Conservation (phyloP, 2,113 vertebrate species). For the Perognathus longimembris region DNA sequence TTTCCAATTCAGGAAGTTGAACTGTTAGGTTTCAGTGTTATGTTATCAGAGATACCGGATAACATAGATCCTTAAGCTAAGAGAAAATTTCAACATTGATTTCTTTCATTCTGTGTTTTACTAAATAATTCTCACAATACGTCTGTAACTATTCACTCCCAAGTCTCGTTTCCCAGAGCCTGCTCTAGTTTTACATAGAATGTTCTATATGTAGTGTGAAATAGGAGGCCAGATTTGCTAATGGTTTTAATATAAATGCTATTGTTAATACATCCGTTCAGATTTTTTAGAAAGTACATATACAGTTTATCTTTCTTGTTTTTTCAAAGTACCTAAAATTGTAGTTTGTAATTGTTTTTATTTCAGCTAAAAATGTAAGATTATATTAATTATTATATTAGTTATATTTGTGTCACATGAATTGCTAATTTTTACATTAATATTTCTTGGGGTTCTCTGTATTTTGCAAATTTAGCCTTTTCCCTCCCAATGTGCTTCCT, state of each 20-base stretch:
- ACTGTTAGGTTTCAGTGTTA: not conserved
- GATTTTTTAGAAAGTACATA: not conserved
- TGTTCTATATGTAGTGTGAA: not conserved
- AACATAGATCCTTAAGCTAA: not conserved
- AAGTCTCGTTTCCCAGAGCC: fast-evolving
- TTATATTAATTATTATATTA: not conserved
- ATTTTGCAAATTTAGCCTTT: not conserved
- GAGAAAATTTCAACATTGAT: not conserved
- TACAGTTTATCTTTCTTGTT: not conserved
- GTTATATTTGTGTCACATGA: not conserved
- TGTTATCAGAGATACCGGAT: slow-evolving; percentile 14
- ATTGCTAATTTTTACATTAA: not conserved
- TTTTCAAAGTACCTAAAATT: not conserved
- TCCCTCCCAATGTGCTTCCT: not conserved
- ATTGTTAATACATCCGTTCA: not conserved
- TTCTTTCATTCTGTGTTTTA: not conserved
- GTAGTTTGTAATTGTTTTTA: not conserved
- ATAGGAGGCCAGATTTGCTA: not conserved
- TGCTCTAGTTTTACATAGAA: not conserved
- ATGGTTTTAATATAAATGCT: not conserved
- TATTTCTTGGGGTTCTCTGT: not conserved
- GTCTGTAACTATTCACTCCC: not conserved
- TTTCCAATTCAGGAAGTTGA: slow-evolving; percentile 16
- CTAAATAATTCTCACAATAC: not conserved
- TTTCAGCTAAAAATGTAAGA: slow-evolving; percentile 9